A percentile compares a stretch with the other conserved stretches of the same genome.
Evolutionary conservation across 2,888 invertebrate species (phyloP).

Genomic region (Orchesellides sinensis): DNA sequence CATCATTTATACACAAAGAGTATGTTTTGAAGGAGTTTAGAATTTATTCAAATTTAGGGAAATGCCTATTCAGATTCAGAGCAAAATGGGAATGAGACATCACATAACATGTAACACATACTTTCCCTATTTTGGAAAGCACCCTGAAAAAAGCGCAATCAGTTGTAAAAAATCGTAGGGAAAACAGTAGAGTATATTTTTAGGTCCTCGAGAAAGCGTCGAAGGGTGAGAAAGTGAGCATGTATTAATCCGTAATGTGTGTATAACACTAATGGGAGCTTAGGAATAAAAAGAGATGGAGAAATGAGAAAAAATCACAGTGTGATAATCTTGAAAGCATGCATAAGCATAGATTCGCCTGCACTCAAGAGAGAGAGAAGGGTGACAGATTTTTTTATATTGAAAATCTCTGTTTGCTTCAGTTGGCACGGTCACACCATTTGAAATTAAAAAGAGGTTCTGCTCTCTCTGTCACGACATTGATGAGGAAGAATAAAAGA

Average conservation of each 20-base stretch:
- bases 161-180: slow-evolving; percentile 39
- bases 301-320: slow-evolving; percentile 47
- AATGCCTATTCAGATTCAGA: background rate
- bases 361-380: slow-evolving; percentile 39
- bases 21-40: too few relatives aligned
- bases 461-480: slow-evolving; percentile 19
- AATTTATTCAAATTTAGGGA: background rate
- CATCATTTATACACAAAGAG: too few relatives aligned
- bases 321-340: slow-evolving; percentile 68
- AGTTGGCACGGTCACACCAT: slow-evolving; percentile 73
- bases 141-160: background rate
- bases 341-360: slow-evolving; percentile 61
- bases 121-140: background rate
- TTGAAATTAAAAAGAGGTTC: slow-evolving; percentile 69
- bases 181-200: slow-evolving; percentile 33
- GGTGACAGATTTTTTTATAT: slow-evolving; percentile 66
- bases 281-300: slow-evolving; percentile 24
- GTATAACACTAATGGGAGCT: slow-evolving; percentile 43
- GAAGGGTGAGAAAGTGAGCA: slow-evolving; percentile 50
- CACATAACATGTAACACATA: background rate
- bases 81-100: slow-evolving; percentile 19
- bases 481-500: slow-evolving; percentile 30
- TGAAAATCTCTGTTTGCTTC: slow-evolving; percentile 74
- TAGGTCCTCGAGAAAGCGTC: slow-evolving; percentile 46
- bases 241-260: slow-evolving; percentile 44